A percentile compares a stretch with the other conserved stretches of the same genome.
Evolutionary conservation across 1,140 invertebrate genomes (phyloP).

Genomic region (Drosophila arizonae): DNA sequence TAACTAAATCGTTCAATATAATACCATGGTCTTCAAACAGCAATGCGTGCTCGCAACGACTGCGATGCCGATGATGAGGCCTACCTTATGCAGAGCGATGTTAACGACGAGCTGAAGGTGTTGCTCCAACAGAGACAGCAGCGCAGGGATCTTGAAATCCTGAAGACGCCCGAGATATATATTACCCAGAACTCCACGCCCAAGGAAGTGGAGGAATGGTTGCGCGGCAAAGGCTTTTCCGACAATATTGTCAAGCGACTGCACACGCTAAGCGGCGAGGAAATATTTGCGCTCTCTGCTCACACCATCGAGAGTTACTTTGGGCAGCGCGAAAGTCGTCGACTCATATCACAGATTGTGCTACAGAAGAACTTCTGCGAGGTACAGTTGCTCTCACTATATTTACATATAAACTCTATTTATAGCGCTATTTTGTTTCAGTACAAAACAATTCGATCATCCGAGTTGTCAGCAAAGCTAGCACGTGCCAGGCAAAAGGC

Average conservation of each 20-base stretch:
- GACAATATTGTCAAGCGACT: constrained; percentile 86
- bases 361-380: constrained; percentile 90
- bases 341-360: constrained; percentile 89
- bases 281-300: constrained; percentile 87
- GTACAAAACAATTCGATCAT: constrained; percentile 88
- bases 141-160: constrained; percentile 85
- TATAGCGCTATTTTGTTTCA: constrained; percentile 63
- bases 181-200: constrained; percentile 87
- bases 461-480: constrained; percentile 87
- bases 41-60: constrained; percentile 71
- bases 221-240: constrained; percentile 89
- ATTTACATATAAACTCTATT: neutral
- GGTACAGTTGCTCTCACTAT: constrained; percentile 84
- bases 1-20: neutral
- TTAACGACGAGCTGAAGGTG: constrained; percentile 88
- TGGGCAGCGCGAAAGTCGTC: constrained; percentile 87
- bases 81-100: constrained; percentile 80
- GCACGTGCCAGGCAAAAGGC: constrained; percentile 86
- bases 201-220: constrained; percentile 89
- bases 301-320: constrained; percentile 87
- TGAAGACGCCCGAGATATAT: constrained; percentile 88
- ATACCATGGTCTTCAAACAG: neutral
- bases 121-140: constrained; percentile 85
- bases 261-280: constrained; percentile 87
- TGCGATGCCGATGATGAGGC: constrained; percentile 62